Conservation (phyloP, 1,140 invertebrate species). For the Matsumurasca onukii region DNA sequence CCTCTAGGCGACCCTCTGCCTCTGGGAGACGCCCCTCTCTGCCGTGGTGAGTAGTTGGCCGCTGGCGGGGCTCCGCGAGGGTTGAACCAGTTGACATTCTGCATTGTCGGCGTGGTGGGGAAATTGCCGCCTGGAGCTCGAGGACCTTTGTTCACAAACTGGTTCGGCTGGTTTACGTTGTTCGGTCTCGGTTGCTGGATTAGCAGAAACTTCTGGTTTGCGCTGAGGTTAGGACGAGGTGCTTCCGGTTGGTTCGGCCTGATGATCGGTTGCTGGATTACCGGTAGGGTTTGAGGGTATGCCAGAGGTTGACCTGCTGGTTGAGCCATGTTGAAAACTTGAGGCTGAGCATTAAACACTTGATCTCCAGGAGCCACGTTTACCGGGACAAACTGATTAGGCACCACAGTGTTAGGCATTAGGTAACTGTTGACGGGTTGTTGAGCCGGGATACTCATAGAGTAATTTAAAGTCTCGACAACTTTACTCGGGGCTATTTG, state of each 20-base stretch:
- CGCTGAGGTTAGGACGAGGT: not conserved
- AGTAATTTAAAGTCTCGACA: constrained; percentile 10
- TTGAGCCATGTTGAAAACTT: not conserved
- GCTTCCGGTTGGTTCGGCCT: constrained; percentile 12
- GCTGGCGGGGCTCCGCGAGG: not conserved
- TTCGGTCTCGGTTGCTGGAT: constrained; percentile 2
- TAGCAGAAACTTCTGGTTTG: constrained; percentile 16
- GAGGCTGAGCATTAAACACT: constrained; percentile 7
- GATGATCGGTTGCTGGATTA: constrained; percentile 8
- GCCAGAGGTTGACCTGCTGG: not conserved
- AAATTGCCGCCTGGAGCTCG: constrained; percentile 4
- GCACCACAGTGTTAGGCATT: not conserved
- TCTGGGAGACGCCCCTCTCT: constrained; percentile 14
- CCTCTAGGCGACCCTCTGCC: not conserved
- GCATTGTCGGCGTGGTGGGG: constrained; percentile 16
- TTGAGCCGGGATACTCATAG: not conserved
- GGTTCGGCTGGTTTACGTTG: constrained; percentile 1
- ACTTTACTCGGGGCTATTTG: not conserved
- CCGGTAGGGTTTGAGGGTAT: not conserved
- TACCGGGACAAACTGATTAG: constrained; percentile 10
- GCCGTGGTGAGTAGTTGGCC: constrained; percentile 3
- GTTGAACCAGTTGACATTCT: constrained; percentile 19
- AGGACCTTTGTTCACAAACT: constrained; percentile 15
- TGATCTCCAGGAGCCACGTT: not conserved
- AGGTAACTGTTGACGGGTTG: not conserved